Evolutionary conservation across 1,140 invertebrate genomes (phyloP).

Genomic region (Papilio polyxenes): DNA sequence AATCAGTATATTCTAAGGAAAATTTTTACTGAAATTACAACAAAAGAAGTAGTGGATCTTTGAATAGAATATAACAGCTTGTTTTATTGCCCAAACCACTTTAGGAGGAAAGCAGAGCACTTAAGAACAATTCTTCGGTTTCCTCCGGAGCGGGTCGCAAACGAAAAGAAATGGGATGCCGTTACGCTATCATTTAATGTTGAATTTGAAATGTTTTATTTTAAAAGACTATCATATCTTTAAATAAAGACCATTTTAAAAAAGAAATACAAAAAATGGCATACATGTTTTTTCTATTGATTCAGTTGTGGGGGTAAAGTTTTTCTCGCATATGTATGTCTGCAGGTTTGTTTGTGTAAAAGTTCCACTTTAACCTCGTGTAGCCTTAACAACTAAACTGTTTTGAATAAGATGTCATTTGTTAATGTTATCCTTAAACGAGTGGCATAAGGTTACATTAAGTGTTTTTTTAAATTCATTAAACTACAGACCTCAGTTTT

Average conservation of each 20-base stretch:
- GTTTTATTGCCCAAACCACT: slow-evolving; percentile 38
- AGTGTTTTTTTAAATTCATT: no score
- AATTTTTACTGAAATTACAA: slow-evolving; percentile 10
- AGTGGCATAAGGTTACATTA: no score
- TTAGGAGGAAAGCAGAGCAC: slow-evolving; percentile 27
- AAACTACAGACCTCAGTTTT: no score
- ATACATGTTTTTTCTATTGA: not conserved
- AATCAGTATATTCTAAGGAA: not conserved
- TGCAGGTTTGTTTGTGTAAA: no score
- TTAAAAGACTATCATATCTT: not conserved
- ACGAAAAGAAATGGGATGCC: slow-evolving; percentile 30
- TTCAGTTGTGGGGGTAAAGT: no score
- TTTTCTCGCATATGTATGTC: no score
- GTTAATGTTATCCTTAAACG: no score
- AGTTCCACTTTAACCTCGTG: no score
- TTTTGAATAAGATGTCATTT: no score
- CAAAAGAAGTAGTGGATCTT: not conserved
- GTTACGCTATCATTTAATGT: slow-evolving; percentile 16
- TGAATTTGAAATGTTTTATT: slow-evolving; percentile 30
- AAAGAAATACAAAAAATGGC: not conserved
- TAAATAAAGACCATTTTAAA: not conserved
- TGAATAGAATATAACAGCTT: slow-evolving; percentile 24
- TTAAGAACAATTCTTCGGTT: slow-evolving; percentile 33
- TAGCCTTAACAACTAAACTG: no score
- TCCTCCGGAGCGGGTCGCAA: slow-evolving; percentile 2